Base-by-base conservation (phyloP, 2,797 vertebrate species). In the Nannoperca australis region DNA sequence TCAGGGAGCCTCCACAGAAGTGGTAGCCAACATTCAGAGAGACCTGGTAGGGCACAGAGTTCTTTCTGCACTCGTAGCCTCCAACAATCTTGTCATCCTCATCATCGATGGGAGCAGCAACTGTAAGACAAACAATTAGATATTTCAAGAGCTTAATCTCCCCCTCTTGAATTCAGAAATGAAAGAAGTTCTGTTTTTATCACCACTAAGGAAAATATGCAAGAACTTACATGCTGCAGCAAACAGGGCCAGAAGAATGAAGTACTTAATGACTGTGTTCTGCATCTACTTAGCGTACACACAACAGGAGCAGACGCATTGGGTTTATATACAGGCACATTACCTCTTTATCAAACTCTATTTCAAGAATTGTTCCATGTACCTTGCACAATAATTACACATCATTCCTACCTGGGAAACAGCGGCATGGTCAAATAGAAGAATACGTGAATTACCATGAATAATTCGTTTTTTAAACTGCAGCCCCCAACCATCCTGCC, bases 1-100 rank as follows among this genome's bases (percentile, higher is more conserved):
- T 93, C 83, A 96, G 92, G 72, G 94, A 94, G n/a, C 91, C 95
- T 47, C 95, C 95, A 63, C 95, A 96, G 84, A 93, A 90, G 78
- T 93, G 92, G 82, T 93, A 93, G n/a, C 93, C 94, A 9, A 45
- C 0, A 24, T 87, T 93, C 78, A 96, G 87, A 69, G 93, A 95
- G 11, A 90, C 94, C 75, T 93, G 92, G 91, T 95, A 95, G 34
- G 93, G 17, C 40, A 86, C 88, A n/a, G 93, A 88, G 86, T 95
- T 92, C 76, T 90, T 92, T 6, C 32, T 64, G 77, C 95, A 94
- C 88, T 95, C 93, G 0, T 88, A 91, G 22, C 95, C 95, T 66
- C 95, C 94, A 0, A 96, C 92, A 7, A 96, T 96, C 88, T 94
- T 95, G 74, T 94, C 93, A 20, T 89, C 93, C 15, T 92, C 94